A percentile compares a stretch with the other conserved stretches of the same genome.
phyloP scores from a whole-genome alignment of 2,113 vertebrate species.

The Hippocampus barbouri region DNA sequence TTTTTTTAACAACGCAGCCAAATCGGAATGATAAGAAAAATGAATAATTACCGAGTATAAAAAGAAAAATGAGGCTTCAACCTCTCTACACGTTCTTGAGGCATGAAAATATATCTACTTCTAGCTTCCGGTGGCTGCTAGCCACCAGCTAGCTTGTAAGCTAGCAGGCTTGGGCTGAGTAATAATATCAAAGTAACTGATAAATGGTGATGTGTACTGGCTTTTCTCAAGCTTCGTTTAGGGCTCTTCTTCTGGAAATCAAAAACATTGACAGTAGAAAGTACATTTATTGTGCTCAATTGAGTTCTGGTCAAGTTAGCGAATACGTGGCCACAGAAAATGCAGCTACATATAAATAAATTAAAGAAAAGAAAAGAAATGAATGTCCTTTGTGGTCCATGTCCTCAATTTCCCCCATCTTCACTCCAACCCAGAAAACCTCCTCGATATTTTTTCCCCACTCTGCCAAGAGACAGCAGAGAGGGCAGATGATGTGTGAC shows the following conservation, averaged over 20 bases:
- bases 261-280: background rate
- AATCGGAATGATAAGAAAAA: too few relatives aligned
- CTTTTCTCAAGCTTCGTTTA: background rate
- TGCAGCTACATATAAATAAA: too few relatives aligned
- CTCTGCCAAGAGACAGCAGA: constrained; percentile 69
- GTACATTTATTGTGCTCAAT: background rate
- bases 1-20: too few relatives aligned
- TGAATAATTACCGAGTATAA: too few relatives aligned
- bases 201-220: background rate
- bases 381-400: constrained; percentile 40
- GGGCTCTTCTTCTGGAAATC: background rate
- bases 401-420: constrained; percentile 49
- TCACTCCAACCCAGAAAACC: constrained; percentile 48
- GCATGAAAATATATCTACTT: too few relatives aligned
- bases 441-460: constrained; percentile 55
- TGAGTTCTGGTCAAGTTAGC: background rate
- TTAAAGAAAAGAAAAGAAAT: background rate
- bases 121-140: too few relatives aligned
- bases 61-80: too few relatives aligned
- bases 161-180: too few relatives aligned
- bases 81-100: too few relatives aligned
- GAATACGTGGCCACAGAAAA: background rate
- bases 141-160: too few relatives aligned
- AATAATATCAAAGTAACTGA: too few relatives aligned
- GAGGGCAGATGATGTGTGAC: constrained; percentile 78